Evolutionary conservation across 2,888 invertebrate genomes (phyloP).

Genomic region (Nymphalis c-album): DNA sequence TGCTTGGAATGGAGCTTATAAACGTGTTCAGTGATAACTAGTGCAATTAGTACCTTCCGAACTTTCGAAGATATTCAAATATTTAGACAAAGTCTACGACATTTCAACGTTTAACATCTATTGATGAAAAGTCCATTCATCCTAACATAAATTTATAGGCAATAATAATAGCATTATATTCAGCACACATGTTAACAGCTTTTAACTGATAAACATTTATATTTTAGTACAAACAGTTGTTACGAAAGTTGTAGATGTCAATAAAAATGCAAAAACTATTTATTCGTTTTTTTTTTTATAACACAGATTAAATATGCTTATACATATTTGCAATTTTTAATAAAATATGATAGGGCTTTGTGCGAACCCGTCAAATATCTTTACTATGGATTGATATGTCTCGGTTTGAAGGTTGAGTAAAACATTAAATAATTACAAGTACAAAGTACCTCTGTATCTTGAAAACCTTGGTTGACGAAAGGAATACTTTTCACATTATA

Average conservation of each 20-base stretch:
- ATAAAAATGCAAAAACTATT: slow-evolving; percentile 57
- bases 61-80: slow-evolving; percentile 29
- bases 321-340: too few relatives aligned
- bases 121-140: slow-evolving; percentile 59
- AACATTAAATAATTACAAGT: too few relatives aligned
- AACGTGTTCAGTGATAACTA: slow-evolving; percentile 43
- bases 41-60: slow-evolving; percentile 39
- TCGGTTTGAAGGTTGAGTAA: too few relatives aligned
- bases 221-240: slow-evolving; percentile 81
- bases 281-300: slow-evolving; percentile 19
- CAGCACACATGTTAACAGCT: slow-evolving; percentile 72
- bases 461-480: too few relatives aligned
- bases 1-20: slow-evolving; percentile 59
- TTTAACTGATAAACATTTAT: slow-evolving; percentile 77
- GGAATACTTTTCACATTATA: too few relatives aligned
- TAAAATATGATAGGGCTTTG: too few relatives aligned
- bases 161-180: slow-evolving; percentile 66
- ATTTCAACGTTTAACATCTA: slow-evolving; percentile 40
- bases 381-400: too few relatives aligned
- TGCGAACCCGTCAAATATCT: too few relatives aligned
- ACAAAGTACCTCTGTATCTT: too few relatives aligned
- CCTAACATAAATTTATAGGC: slow-evolving; percentile 64
- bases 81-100: slow-evolving; percentile 34
- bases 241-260: slow-evolving; percentile 79
- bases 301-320: too few relatives aligned